phyloP scores from a whole-genome alignment of 1,140 invertebrate genomes.

The Rhopalosiphum padi region DNA sequence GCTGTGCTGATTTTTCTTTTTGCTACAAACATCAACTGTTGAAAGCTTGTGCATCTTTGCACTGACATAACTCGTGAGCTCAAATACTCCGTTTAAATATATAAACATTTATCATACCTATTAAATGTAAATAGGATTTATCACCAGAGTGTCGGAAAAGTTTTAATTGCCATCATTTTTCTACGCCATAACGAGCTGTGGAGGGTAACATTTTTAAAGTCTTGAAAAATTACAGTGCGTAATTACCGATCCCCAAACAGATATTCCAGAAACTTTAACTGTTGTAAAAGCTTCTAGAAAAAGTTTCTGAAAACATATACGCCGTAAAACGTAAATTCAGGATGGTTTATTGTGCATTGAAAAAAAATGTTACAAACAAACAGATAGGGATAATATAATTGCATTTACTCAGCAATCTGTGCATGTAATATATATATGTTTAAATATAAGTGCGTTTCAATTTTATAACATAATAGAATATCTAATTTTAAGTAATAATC shows the following conservation, averaged over 20 bases:
- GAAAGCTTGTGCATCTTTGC: not conserved
- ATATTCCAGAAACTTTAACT: slow-evolving; percentile 28
- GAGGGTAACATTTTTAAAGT: not conserved
- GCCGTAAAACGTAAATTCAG: not conserved
- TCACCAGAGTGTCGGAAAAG: slow-evolving; percentile 25
- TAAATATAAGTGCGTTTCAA: not conserved
- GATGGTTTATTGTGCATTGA: not conserved
- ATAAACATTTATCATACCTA: slow-evolving; percentile 17
- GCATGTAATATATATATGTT: not conserved
- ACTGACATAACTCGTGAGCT: not conserved
- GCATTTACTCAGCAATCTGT: not conserved
- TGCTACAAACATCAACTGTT: not conserved
- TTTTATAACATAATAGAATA: not conserved
- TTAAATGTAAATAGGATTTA: slow-evolving; percentile 51
- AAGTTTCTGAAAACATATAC: slow-evolving; percentile 4
- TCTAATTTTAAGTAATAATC: not conserved
- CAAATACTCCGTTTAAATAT: not conserved
- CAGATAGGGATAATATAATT: not conserved
- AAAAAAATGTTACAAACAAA: not conserved
- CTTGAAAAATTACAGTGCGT: slow-evolving; percentile 51
- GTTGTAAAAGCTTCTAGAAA: slow-evolving; percentile 30
- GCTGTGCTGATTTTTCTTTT: not conserved
- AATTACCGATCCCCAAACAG: slow-evolving; percentile 49
- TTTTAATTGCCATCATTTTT: slow-evolving; percentile 55
- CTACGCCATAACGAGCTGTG: not conserved